Conservation (phyloP, 2,113 vertebrate genomes). For the Pygoscelis adeliae region DNA sequence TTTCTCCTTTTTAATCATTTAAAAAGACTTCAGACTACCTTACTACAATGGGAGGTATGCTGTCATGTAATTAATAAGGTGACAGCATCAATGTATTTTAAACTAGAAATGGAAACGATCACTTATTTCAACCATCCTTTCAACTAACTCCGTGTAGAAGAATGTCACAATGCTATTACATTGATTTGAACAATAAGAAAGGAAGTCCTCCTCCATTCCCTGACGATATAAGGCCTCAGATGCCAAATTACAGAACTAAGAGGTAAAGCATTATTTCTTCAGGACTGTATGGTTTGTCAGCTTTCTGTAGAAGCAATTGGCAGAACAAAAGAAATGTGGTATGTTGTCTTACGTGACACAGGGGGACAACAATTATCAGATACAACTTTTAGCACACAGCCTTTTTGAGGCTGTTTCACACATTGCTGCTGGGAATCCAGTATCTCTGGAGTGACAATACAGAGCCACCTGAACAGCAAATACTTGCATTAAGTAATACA, state of each 20-base stretch:
- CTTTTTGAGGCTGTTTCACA: neutral
- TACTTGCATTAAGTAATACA: neutral
- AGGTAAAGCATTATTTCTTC: neutral
- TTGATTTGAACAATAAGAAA: neutral
- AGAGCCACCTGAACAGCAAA: neutral
- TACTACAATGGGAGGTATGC: neutral
- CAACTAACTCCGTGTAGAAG: neutral
- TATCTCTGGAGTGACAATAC: neutral
- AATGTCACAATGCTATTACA: neutral
- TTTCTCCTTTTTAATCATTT: neutral
- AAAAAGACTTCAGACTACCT: neutral
- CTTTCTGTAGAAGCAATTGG: neutral
- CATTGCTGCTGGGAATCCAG: neutral
- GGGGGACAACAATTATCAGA: neutral
- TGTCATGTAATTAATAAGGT: neutral
- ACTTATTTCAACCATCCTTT: neutral
- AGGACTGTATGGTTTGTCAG: neutral
- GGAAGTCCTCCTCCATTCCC: neutral
- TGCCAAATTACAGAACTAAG: neutral
- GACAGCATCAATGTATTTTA: neutral
- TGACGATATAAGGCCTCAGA: neutral
- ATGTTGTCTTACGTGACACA: neutral
- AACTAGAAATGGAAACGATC: neutral
- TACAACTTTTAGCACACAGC: neutral
- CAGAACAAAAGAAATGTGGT: neutral